Evolutionary conservation across 1,140 invertebrate genomes (phyloP).

Genomic region (Lordiphosa collinella): DNA sequence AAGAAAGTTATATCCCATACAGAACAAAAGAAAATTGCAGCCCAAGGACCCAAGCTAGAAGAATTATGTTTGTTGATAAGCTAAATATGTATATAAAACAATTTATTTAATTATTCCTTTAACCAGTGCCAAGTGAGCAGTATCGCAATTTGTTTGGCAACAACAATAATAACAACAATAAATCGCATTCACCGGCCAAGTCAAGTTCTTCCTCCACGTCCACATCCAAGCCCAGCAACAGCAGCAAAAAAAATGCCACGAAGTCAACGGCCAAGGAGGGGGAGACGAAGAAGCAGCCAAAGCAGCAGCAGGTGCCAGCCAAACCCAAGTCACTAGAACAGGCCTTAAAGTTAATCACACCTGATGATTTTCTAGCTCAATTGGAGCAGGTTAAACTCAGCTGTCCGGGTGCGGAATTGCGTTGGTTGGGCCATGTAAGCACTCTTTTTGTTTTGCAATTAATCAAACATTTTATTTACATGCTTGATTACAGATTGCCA

Average conservation of each 20-base stretch:
- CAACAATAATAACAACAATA: conserved; percentile 65
- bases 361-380: conserved; percentile 58
- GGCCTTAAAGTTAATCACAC: conserved; percentile 80
- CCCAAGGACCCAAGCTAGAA: conserved; percentile 84
- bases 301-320: conserved; percentile 11
- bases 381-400: conserved; percentile 58
- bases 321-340: conserved; percentile 85
- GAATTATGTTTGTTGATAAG: conserved; percentile 81
- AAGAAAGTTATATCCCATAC: conserved; percentile 77
- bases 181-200: conserved; percentile 79
- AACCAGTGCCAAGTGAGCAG: conserved; percentile 59
- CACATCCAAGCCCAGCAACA: conserved; percentile 12
- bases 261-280: conserved; percentile 15
- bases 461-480: neutral
- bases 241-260: conserved; percentile 25
- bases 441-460: no score
- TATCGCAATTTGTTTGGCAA: conserved; percentile 54
- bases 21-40: conserved; percentile 81
- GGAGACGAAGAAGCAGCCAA: conserved; percentile 12
- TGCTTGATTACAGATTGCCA: conserved; percentile 28
- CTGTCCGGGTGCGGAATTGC: conserved; percentile 61
- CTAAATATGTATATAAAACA: neutral
- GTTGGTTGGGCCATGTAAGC: conserved; percentile 67
- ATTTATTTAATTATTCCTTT: conserved; percentile 4
- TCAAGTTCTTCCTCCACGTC: conserved; percentile 45